Evolutionary conservation across 2,888 invertebrate species (phyloP).

Genomic region (Phanerotoma sp.): DNA sequence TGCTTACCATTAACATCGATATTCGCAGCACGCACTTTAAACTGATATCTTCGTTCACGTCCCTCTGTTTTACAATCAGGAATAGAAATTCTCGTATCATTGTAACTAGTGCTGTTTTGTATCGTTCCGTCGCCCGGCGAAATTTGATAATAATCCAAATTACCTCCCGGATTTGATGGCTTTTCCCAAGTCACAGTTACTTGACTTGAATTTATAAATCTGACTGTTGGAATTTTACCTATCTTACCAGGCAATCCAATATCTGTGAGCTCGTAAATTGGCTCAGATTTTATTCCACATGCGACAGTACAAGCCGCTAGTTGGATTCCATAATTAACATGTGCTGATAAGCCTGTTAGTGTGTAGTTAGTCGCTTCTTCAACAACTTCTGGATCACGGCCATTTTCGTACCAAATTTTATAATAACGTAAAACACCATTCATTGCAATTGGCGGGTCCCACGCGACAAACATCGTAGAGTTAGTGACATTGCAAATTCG

Average conservation of each 20-base stretch:
- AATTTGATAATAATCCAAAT: constrained; percentile 60
- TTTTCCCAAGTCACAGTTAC: constrained; percentile 58
- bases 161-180: constrained; percentile 58
- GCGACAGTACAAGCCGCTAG: constrained; percentile 72
- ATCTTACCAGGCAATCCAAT: constrained; percentile 64
- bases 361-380: constrained; percentile 40
- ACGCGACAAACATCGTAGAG: constrained; percentile 65
- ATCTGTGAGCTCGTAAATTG: constrained; percentile 62
- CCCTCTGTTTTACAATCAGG: constrained; percentile 52
- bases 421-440: constrained; percentile 77
- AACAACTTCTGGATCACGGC: constrained; percentile 39
- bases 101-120: constrained; percentile 43
- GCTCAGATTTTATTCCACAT: constrained; percentile 65
- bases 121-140: constrained; percentile 52
- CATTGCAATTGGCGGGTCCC: constrained; percentile 69
- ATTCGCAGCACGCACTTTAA: constrained; percentile 56
- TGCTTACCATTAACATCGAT: constrained; percentile 41
- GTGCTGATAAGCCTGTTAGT: constrained; percentile 61
- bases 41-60: constrained; percentile 45
- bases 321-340: constrained; percentile 68
- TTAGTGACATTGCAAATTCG: constrained; percentile 64
- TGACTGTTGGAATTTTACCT: constrained; percentile 50
- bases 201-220: constrained; percentile 58
- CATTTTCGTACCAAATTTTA: constrained; percentile 64
- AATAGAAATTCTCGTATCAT: constrained; percentile 47